These are phyloP conservation scores for Glyphotaelius pellucidus DNA, from an alignment of 2,888 invertebrate species.

Conservation along the genomic window DNA sequence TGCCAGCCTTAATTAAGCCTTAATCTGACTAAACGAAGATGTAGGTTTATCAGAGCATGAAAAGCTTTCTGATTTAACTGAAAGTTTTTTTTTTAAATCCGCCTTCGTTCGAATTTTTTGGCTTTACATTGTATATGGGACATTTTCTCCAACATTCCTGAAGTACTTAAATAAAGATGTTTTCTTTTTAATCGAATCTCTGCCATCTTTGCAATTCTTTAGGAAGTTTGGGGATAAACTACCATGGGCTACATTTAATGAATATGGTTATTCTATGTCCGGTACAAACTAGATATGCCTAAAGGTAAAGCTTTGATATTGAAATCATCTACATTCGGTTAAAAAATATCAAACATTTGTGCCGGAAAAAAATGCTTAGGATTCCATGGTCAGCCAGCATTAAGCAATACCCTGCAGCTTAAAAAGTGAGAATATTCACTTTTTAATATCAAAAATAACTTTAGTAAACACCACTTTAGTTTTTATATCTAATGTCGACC, in stretches of 20 bases:
- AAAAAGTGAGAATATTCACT: too few species aligned
- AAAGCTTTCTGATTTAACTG: slow-evolving; percentile 26
- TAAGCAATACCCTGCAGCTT: too few species aligned
- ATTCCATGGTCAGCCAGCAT: too few species aligned
- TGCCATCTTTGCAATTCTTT: not conserved
- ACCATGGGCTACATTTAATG: not conserved
- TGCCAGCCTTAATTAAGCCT: slow-evolving; percentile 39
- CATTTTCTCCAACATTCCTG: not conserved
- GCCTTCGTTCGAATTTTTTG: not conserved
- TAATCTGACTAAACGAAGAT: slow-evolving; percentile 27
- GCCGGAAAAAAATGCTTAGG: too few species aligned
- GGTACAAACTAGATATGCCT: not conserved
- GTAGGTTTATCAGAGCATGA: slow-evolving; percentile 45
- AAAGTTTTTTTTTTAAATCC: not conserved
- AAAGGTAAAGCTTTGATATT: not conserved
- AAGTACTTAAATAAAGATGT: not conserved
- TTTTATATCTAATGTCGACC: too few species aligned
- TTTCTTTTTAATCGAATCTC: not conserved
- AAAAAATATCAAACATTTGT: too few species aligned
- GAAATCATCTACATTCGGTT: too few species aligned
- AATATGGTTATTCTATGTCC: not conserved
- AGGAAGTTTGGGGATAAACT: not conserved
- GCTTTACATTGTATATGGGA: not conserved
- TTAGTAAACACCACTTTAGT: too few species aligned
- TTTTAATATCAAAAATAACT: too few species aligned